Percentiles rank a stretch among this genome's conserved stretches.
These are phyloP conservation scores for Condylura cristata DNA, from an alignment of 2,113 vertebrate species.

Conservation along the genomic window DNA sequence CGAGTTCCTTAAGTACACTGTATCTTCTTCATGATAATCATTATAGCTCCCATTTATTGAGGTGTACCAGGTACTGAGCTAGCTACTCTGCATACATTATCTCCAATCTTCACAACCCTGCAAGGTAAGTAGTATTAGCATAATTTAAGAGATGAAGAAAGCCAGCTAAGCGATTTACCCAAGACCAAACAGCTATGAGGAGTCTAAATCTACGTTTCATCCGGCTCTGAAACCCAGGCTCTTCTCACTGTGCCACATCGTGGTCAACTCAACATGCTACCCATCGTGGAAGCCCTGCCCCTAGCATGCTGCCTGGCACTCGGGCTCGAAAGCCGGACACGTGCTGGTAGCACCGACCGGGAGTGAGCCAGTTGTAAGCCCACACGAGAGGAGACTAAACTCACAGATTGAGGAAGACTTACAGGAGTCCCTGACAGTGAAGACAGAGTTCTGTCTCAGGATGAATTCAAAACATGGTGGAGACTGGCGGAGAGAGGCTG, in stretches of 20 bases:
- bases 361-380: neutral
- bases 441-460: constrained; percentile 12
- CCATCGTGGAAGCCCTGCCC: neutral
- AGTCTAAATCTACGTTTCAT: neutral
- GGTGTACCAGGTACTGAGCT: constrained; percentile 60
- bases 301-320: neutral
- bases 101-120: constrained; percentile 67
- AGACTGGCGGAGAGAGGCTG: constrained; percentile 44
- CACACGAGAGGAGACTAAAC: constrained; percentile 1
- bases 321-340: neutral
- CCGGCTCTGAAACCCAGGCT: neutral
- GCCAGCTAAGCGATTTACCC: constrained; percentile 54
- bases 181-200: constrained; percentile 39
- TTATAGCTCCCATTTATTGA: constrained; percentile 73
- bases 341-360: neutral
- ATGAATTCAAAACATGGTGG: constrained; percentile 28
- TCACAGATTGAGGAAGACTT: neutral
- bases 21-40: constrained; percentile 69
- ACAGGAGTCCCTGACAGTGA: neutral
- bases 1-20: constrained; percentile 66
- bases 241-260: neutral
- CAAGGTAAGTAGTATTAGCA: constrained; percentile 75
- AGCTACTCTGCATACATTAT: constrained; percentile 74
- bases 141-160: constrained; percentile 65
- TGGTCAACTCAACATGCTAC: neutral